Evolutionary conservation across 2,113 vertebrate genomes (phyloP), one percentile per base, ranked within the genome.

Genomic region (Potamarius usumacintae): DNA sequence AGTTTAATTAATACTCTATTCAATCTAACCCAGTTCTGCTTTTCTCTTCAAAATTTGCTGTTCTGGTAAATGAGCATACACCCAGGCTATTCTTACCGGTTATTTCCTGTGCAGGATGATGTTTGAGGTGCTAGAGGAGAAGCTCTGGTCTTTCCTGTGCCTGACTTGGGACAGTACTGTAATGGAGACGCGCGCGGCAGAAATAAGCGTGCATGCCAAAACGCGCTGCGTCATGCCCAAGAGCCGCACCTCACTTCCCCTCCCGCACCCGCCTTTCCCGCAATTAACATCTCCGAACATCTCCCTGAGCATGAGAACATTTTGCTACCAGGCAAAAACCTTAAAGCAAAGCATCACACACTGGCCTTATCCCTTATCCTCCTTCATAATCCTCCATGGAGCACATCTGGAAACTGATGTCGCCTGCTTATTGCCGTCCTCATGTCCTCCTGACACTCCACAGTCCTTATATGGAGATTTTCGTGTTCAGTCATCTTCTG

Each of bases 181-280:
- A 62, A 84, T 3, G 48, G 20, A 30, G 50, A 67, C 6, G 82
- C 27, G 79, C 27, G 4, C 27, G n/a, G 9, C 9, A 18, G 4
- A 53, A 53, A 65, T 69, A 81, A 81, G 79, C 57, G 48, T 25
- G 15, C 53, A 15, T 63, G 58, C 48, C 27, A 34, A 42, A 67
- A 69, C 27, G n/a, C 62, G 77, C 77, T 81, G 76, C 53, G 85
- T 79, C 85, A 79, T 80, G 12, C 25, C 48, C 11, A 3, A 1
- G n/a, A 80, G 78, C 55, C 55, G 55, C 78, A 78, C 20, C 57
- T 48, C 79, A 57, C 2, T 1, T n/a, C 12, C 79, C 79, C 5
- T 1, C 50, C 7, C 42, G 18, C 25, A 42, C 57, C 67, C 11
- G 25, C 30, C 34, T 52, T 60, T 30, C 12, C 53, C 20, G 3